Percentiles rank a stretch among this genome's conserved stretches.
These are phyloP conservation scores for Panthera leo DNA, from an alignment of 2,113 vertebrate genomes.

Conservation along the genomic window DNA sequence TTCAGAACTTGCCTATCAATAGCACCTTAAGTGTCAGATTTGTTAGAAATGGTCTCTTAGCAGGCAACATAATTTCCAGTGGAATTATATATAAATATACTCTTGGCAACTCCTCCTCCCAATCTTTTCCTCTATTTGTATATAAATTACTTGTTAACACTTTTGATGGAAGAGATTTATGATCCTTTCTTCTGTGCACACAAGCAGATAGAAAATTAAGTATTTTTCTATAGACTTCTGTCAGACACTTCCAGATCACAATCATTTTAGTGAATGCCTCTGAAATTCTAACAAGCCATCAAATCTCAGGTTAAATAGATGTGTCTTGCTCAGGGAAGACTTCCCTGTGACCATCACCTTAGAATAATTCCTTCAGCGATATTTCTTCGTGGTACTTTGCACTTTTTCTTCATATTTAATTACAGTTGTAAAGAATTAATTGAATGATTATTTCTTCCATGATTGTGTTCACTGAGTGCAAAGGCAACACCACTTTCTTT, in stretches of 20 bases:
- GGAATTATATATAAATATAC: background rate
- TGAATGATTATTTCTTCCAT: background rate
- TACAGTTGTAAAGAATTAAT: background rate
- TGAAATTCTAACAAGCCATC: background rate
- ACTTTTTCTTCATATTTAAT: background rate
- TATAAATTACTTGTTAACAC: background rate
- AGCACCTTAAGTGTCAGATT: background rate
- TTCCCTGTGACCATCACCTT: background rate
- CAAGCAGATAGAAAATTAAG: background rate
- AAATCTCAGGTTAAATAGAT: background rate
- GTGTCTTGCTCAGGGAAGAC: background rate
- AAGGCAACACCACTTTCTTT: background rate
- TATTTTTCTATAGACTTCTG: background rate
- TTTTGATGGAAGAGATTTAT: background rate
- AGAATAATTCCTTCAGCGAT: background rate
- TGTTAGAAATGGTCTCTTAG: background rate
- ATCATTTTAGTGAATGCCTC: background rate
- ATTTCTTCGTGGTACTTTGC: background rate
- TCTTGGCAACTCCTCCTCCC: background rate
- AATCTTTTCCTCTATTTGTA: background rate
- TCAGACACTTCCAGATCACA: background rate
- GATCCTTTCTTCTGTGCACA: background rate
- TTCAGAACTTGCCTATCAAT: background rate
- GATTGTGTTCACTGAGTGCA: background rate
- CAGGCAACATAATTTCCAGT: background rate